Evolutionary conservation across 2,888 invertebrate genomes (phyloP), one percentile per base, ranked within the genome.

Genomic region (Eristalis arbustorum): DNA sequence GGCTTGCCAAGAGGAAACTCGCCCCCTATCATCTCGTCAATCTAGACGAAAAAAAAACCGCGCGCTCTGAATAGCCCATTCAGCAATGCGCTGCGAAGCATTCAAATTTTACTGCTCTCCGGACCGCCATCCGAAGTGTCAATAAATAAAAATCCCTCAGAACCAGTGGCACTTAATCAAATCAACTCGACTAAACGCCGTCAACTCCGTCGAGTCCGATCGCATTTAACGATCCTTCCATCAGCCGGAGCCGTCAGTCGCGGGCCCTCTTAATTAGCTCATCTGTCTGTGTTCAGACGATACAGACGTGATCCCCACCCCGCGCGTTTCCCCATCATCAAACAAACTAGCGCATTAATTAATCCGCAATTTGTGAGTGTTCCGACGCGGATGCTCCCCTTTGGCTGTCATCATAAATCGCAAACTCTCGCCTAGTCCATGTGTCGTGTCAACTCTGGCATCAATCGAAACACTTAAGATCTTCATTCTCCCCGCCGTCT

Each of bases 291-390:
- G 63, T 62, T 73, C 11, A 37, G 37, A 11, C 31, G 31, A 31
- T 1, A 31, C 31, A 31, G 8, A 2, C 10, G 10, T n/a, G n/a
- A n/a, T n/a, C 37, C 34, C 37, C 13, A 10, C 8, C 37, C 37
- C 49, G 8, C 2, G 18, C 49, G 49, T 49, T 18, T 18, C 49
- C n/a, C n/a, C 13, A 37, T 18, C 49, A 2, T n/a, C 11, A n/a
- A 25, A 13, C 22, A 23, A 11, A 13, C 57, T 23, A 28, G 62
- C 14, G 14, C 76, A 76, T 68, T 74, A 74, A 68, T 74, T 74
- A 80, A 80, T 74, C 68, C 68, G 80, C 80, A 74, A 80, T 80
- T 80, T 73, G 68, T 73, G 23, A 31, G 28, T n/a, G 23, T 61
- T 57, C 18, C 28, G 18, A 5, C 18, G 31, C 49, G 13, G 37